Conservation (phyloP, 2,113 vertebrate genomes). For the Megalops atlanticus region DNA sequence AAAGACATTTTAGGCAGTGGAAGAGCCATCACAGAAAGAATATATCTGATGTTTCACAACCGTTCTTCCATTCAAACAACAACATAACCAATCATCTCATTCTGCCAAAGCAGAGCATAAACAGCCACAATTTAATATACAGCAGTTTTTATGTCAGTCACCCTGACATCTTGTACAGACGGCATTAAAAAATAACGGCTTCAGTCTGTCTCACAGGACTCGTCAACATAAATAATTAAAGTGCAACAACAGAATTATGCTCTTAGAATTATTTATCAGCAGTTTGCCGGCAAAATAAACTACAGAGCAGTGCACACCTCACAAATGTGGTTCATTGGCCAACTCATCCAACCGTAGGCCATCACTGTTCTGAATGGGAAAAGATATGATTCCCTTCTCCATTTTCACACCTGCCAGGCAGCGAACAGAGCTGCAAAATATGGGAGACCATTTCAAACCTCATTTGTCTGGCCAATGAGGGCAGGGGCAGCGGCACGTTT, state of each 20-base stretch:
- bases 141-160: conserved; percentile 33
- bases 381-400: not conserved
- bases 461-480: not conserved
- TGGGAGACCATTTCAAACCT: not conserved
- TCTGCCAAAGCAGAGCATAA: not conserved
- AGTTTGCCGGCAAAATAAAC: conserved; percentile 48
- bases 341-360: not conserved
- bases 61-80: not conserved
- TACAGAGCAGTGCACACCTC: no score
- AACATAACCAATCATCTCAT: not conserved
- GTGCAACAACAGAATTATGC: conserved; percentile 47
- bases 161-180: not conserved
- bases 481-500: not conserved
- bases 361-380: conserved; percentile 21
- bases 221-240: conserved; percentile 57
- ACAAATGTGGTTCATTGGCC: not conserved
- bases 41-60: no score
- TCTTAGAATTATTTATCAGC: conserved; percentile 59
- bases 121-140: not conserved
- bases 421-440: not conserved
- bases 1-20: conserved; percentile 40
- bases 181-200: conserved; percentile 39
- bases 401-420: not conserved
- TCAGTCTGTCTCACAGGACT: conserved; percentile 31
- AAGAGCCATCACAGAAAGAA: conserved; percentile 32